Evolutionary conservation across 1,140 invertebrate genomes (phyloP).

Genomic region (Drosophila nannoptera): DNA sequence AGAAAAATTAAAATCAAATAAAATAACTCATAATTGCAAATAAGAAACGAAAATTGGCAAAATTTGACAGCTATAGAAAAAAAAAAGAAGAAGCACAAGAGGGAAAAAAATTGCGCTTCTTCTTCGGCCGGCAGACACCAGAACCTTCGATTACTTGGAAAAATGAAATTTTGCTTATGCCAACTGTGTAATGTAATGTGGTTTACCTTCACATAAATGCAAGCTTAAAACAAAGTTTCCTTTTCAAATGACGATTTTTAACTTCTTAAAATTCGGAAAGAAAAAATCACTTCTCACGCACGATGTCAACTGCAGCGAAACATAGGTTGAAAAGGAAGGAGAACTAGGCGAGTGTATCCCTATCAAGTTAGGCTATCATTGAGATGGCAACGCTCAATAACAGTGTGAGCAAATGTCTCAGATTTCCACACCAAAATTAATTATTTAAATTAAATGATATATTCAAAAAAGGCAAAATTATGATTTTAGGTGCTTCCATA

Average conservation of each 20-base stretch:
- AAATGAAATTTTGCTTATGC: too few relatives aligned
- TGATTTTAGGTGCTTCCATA: background rate
- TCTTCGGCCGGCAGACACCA: background rate
- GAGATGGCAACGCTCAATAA: background rate
- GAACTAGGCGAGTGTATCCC: constrained; percentile 19
- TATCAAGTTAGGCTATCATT: background rate
- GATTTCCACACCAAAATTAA: background rate
- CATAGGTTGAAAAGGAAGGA: constrained; percentile 2
- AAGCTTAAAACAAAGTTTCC: too few relatives aligned
- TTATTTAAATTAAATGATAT: background rate
- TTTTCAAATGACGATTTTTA: too few relatives aligned
- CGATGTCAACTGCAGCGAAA: background rate
- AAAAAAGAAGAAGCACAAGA: background rate
- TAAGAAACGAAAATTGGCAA: constrained; percentile 22
- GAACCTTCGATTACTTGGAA: constrained; percentile 10
- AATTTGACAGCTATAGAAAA: background rate
- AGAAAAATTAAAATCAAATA: constrained; percentile 12
- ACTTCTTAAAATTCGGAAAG: too few relatives aligned
- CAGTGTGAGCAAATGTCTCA: constrained; percentile 13
- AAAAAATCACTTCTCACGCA: too few relatives aligned
- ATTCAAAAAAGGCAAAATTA: background rate
- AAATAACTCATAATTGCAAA: constrained; percentile 27
- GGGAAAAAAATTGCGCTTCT: too few relatives aligned
- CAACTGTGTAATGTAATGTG: too few relatives aligned
- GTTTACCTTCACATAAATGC: too few relatives aligned